Percentiles rank a stretch among this genome's conserved stretches.
These are phyloP conservation scores for Chromoteleia sp. DNA, from an alignment of 2,888 invertebrate species.

Conservation along the genomic window DNA sequence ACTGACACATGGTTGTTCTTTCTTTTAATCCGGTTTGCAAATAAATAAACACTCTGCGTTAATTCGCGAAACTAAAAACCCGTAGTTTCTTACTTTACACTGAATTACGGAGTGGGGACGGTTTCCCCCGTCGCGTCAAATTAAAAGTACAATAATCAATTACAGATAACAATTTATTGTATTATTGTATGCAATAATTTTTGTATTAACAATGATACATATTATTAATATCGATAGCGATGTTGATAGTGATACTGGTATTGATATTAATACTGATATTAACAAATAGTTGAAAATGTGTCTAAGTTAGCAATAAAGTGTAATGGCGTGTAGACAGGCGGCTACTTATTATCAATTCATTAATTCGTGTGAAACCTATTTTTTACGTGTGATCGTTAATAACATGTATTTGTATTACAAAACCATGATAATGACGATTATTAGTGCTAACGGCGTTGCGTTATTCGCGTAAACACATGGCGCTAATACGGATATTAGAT, in stretches of 20 bases:
- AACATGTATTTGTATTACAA: slow-evolving; percentile 15
- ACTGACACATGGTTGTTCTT: slow-evolving; percentile 42
- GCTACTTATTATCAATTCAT: not conserved
- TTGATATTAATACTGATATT: too few species aligned
- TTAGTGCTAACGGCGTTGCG: slow-evolving; percentile 21
- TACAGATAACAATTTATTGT: too few species aligned
- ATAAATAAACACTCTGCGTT: not conserved
- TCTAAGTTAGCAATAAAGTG: too few species aligned
- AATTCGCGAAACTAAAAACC: slow-evolving; percentile 2
- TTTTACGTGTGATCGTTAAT: slow-evolving; percentile 4
- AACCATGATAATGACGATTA: slow-evolving; percentile 37
- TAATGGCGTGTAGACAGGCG: not conserved
- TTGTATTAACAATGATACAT: too few species aligned
- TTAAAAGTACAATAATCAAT: too few species aligned
- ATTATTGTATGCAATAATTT: too few species aligned
- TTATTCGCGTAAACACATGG: slow-evolving; percentile 40
- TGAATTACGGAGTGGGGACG: too few species aligned
- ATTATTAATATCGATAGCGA: too few species aligned
- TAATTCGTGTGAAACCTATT: slow-evolving; percentile 16
- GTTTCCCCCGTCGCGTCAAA: too few species aligned
- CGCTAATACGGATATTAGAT: slow-evolving; percentile 33
- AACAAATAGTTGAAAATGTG: too few species aligned
- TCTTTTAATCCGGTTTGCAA: not conserved
- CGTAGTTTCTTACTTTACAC: too few species aligned
- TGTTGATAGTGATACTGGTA: too few species aligned